Percentiles rank a stretch among this genome's conserved stretches.
These are phyloP conservation scores for Megalopta genalis DNA, from an alignment of 1,140 invertebrate species.

Conservation along the genomic window DNA sequence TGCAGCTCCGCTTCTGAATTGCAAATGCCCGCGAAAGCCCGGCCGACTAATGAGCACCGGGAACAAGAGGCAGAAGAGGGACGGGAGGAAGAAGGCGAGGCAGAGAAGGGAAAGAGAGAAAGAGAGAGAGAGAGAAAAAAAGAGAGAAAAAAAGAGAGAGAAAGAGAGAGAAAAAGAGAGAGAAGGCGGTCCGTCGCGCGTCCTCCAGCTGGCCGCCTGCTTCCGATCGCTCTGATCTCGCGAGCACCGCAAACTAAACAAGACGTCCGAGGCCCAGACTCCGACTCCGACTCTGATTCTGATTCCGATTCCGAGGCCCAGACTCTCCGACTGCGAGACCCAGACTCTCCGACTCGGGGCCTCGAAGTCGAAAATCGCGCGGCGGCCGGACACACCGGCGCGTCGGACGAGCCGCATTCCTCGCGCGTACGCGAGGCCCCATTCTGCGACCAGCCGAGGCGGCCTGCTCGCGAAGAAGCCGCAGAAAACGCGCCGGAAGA, in stretches of 20 bases:
- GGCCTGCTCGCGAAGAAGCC: slow-evolving; percentile 20
- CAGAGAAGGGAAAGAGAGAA: no score
- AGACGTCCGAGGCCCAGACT: no score
- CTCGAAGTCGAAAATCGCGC: neutral
- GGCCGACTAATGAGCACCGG: slow-evolving; percentile 14
- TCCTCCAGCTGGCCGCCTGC: slow-evolving; percentile 6
- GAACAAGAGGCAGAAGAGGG: neutral
- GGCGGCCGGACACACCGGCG: no score
- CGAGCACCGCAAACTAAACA: neutral
- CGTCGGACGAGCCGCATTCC: neutral
- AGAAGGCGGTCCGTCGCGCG: neutral
- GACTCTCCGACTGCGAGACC: no score
- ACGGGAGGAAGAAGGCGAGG: no score
- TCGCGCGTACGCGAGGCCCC: slow-evolving; percentile 7
- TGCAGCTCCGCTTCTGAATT: slow-evolving; percentile 10
- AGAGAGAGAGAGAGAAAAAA: neutral
- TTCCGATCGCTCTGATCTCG: slow-evolving; percentile 10
- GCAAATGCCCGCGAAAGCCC: slow-evolving; percentile 21
- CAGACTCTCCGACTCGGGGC: neutral
- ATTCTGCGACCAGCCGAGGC: neutral
- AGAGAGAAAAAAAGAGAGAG: no score
- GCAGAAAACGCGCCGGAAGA: slow-evolving; percentile 25
- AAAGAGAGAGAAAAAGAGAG: neutral
- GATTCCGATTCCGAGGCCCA: no score
- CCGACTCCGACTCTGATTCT: no score